Base-by-base conservation (phyloP, 1,140 invertebrate genomes). In the Euura saliciscinereae region DNA sequence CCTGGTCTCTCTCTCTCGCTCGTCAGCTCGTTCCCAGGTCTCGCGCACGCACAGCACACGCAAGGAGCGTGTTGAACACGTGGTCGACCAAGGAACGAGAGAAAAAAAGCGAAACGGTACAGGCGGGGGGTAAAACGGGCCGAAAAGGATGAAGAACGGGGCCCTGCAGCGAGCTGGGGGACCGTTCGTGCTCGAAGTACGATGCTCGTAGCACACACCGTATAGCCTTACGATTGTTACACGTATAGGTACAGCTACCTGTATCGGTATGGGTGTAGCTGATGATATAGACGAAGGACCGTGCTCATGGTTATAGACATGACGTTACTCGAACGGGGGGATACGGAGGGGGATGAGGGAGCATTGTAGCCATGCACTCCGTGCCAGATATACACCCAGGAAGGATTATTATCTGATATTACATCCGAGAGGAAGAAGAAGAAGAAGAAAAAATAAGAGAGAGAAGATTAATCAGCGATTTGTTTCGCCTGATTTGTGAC, bases 391-490 rank as follows among this genome's bases (percentile, higher is more conserved):
- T 28, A 28, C 28, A 28, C 28, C 28, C 28, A 28, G 28, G 28
- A 28, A 28, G 28, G 51, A 66, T 72, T 74, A 74, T 72, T 74
- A 77, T 77, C 74, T 44, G 28, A 44, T 44, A 69, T 43, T 71
- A 69, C 70, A 59, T 75, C 73, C 71, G 13, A 59, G 3, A 8
- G 28, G 28, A 28, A 28, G 28, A 28, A 28, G 28, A 28, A 28
- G 28, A 28, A 28, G 28, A 28, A 28, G 28, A 28, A 28, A 28
- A 28, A 28, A 28, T 28, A 28, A 28, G 28, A 28, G 28, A 8
- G n/a, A 69, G 70, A 66, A 70, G 72, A 78, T 78, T 78, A 78
- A 78, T 78, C 77, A 78, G 68, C 75, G 69, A 78, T 78, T 78
- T 73, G 77, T 76, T 74, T 71, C 72, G 74, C 68, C 66, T 77